These are phyloP conservation scores for Agrochola lota DNA, from an alignment of 2,888 invertebrate genomes.

Conservation along the genomic window DNA sequence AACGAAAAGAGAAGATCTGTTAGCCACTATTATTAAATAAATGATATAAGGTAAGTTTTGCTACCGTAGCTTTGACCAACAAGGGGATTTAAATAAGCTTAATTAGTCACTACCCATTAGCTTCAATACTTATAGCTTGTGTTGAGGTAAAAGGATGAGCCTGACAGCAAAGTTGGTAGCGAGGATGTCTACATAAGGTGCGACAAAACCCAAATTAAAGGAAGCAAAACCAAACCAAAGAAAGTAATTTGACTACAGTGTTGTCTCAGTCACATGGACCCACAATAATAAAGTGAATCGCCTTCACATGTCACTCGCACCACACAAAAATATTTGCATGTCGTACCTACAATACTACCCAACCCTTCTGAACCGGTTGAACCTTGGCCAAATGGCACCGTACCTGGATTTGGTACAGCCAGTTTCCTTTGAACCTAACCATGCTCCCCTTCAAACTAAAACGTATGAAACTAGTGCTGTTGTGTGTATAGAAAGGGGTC, in stretches of 20 bases:
- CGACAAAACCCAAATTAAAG: neutral
- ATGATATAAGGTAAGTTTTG: neutral
- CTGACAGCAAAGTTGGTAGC: neutral
- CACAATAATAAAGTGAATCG: neutral
- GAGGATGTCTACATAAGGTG: too few species aligned
- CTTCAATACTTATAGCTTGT: too few species aligned
- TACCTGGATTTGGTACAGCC: conserved; percentile 76
- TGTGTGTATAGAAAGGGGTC: conserved; percentile 33
- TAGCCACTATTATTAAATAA: neutral
- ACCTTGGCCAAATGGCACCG: conserved; percentile 81
- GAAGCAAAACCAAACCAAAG: too few species aligned
- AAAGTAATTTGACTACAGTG: neutral
- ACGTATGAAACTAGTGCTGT: conserved; percentile 16
- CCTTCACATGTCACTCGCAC: conserved; percentile 17
- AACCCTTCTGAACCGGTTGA: conserved; percentile 72
- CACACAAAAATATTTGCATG: conserved; percentile 64
- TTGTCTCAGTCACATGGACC: neutral
- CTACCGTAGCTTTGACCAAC: neutral
- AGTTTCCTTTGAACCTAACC: conserved; percentile 65
- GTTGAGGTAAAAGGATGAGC: neutral
- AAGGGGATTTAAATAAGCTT: neutral
- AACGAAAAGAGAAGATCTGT: too few species aligned
- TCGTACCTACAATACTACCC: conserved; percentile 57
- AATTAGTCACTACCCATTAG: neutral
- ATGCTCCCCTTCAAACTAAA: conserved; percentile 16